Base-by-base conservation (phyloP, 1,140 invertebrate species). In the Lordiphosa mommai region DNA sequence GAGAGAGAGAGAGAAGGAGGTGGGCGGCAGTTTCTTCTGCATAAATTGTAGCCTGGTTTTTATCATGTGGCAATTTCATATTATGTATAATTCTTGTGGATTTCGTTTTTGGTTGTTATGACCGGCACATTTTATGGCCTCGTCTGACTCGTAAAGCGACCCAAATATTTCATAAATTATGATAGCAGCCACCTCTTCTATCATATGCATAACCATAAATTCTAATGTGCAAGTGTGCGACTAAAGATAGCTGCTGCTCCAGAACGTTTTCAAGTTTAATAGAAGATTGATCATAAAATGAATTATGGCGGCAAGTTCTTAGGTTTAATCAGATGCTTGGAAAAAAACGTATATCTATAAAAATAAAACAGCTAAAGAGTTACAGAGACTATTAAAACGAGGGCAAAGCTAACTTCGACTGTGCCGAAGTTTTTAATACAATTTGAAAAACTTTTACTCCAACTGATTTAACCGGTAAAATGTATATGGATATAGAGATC, bases 41-140 rank as follows among this genome's bases (percentile, higher is more conserved):
- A 79, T 80, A 79, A 80, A 80, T 80, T 80, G 76, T 74, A 56
- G 73, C 65, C 65, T 50, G 70, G 52, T 74, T 79, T 79, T 82
- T 79, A 79, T 82, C 74, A 82, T 82, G 70, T 59, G 76, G 76
- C 76, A 74, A 79, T 79, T 79, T 79, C 46, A 66, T 74, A 79
- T 79, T 79, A 74, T 79, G 76, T 66, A 59, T 56, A 57, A 61
- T 43, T 70, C 27, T 65, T 27, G 68, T 27, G 68, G 58, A 36
- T 50, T 79, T 79, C 72, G 72, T 80, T 79, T 61, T 65, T 30
- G 47, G 60, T 63, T 63, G 52, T 57, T 58, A 59, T 38, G 63
- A 30, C 50, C 40, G 33, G 27, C 61, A 61, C 61, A 43, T 74
- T 67, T 82, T 74, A 79, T 82, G 71, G 70, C 41, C 65, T 52